Base-by-base conservation (phyloP, 92 coral and sea anemone genomes). In the Parazoanthus darwini region DNA sequence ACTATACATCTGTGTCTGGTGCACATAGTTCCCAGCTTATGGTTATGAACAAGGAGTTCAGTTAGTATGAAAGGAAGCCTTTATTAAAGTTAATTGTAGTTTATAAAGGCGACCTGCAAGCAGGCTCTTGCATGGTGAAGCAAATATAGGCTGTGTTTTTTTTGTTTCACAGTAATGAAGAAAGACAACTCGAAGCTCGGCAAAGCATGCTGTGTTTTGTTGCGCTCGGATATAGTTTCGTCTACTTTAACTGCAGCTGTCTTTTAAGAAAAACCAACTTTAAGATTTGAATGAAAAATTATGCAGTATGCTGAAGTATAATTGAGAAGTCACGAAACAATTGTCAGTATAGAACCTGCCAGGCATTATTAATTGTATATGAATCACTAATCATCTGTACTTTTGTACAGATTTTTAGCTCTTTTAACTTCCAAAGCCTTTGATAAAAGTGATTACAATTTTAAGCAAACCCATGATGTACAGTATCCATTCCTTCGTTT, bases 171-270 rank as follows among this genome's bases (percentile, higher is more conserved):
- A 0, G 70, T 72, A 84, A 84, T 33, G 4, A 46, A 71, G 42
- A 33, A 71, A 43, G 87, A 44, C 67, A 70, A 26, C 63, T 68
- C 23, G 58, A 26, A 79, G 22, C 75, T 84, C 44, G 22, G 14
- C 58, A 35, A 84, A 44, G 79, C 78, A 18, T 71, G 79, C 43
- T 48, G 78, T 25, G 79, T n/a, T 71, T 84, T 84, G 25, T 84
- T 84, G 23, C 36, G 5, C 42, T 26, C 1, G 29, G 6, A 25
- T 33, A 7, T 71, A 20, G 35, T 70, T 84, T 33, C 26, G 87
- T 43, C 79, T 22, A 54, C 39, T n/a, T 14, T 29, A 44, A 68
- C 29, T n/a, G 76, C 78, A 43, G 87, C 79, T 84, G 87, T 56
- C n/a, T 44, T 84, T 8, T 67, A 18, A 38, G 8, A 66, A 42